Percentiles rank a stretch among this genome's conserved stretches.
These are phyloP conservation scores for Strigops habroptila DNA, from an alignment of 2,113 vertebrate genomes.

Conservation along the genomic window DNA sequence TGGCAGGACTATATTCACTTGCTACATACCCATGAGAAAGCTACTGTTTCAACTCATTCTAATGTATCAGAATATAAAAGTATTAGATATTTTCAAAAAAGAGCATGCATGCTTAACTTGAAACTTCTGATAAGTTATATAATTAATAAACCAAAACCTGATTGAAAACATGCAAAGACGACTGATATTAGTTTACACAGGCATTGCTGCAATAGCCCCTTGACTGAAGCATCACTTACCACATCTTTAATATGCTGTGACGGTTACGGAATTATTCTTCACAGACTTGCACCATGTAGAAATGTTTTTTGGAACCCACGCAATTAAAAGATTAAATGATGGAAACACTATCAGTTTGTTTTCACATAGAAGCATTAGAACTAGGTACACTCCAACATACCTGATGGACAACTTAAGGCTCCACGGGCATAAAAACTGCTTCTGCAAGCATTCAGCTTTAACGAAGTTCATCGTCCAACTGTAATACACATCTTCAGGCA, in stretches of 20 bases:
- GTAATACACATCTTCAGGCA: neutral
- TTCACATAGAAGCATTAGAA: neutral
- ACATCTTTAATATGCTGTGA: neutral
- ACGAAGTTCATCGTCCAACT: neutral
- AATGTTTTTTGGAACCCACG: neutral
- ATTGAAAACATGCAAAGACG: neutral
- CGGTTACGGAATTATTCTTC: neutral
- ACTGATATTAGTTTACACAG: neutral
- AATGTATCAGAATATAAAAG: neutral
- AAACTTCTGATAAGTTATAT: neutral
- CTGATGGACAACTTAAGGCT: neutral
- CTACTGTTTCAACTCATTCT: neutral
- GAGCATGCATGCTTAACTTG: accelerated
- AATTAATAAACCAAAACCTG: neutral
- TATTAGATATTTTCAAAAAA: neutral
- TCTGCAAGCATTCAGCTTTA: neutral
- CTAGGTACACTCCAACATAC: neutral
- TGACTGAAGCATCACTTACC: neutral
- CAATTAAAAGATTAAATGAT: neutral
- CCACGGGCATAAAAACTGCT: neutral
- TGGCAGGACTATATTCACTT: neutral
- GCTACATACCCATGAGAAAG: neutral
- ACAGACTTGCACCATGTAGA: accelerated
- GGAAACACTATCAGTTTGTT: neutral
- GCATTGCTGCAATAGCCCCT: neutral